Conservation (phyloP, 2,797 vertebrate species). For the Rhyacichthys aspro region DNA sequence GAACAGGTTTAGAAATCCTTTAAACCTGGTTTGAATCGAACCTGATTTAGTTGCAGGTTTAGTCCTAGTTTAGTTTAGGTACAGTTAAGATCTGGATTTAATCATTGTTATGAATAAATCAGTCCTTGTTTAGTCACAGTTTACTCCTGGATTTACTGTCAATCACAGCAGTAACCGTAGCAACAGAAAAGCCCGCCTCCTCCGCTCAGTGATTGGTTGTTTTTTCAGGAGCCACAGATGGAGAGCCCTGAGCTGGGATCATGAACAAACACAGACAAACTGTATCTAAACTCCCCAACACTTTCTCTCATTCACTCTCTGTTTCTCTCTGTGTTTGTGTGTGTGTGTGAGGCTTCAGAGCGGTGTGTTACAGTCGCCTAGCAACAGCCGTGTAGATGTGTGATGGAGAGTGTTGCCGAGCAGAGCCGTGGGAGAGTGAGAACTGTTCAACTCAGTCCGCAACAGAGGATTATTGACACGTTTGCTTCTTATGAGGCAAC, state of each 20-base stretch:
- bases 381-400: constrained; percentile 70
- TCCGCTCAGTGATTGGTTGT: constrained; percentile 57
- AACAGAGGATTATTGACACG: constrained; percentile 5
- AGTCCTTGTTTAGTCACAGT: no score
- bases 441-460: constrained; percentile 69
- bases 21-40: no score
- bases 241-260: constrained; percentile 68
- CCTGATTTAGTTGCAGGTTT: no score
- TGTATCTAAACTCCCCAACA: constrained; percentile 48
- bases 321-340: constrained; percentile 36
- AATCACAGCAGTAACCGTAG: constrained; percentile 77
- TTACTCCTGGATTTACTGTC: constrained; percentile 39
- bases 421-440: constrained; percentile 68
- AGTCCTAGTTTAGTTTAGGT: no score
- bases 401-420: constrained; percentile 47
- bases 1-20: no score
- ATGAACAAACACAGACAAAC: constrained; percentile 67
- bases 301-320: constrained; percentile 18
- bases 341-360: background rate
- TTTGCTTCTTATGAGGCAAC: background rate
- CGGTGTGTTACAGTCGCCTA: constrained; percentile 81
- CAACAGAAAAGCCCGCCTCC: constrained; percentile 65
- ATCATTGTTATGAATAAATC: no score
- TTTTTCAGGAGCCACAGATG: constrained; percentile 66
- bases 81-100: no score